Conservation (phyloP, 2,797 vertebrate species). For the Rhodeus uyekii region DNA sequence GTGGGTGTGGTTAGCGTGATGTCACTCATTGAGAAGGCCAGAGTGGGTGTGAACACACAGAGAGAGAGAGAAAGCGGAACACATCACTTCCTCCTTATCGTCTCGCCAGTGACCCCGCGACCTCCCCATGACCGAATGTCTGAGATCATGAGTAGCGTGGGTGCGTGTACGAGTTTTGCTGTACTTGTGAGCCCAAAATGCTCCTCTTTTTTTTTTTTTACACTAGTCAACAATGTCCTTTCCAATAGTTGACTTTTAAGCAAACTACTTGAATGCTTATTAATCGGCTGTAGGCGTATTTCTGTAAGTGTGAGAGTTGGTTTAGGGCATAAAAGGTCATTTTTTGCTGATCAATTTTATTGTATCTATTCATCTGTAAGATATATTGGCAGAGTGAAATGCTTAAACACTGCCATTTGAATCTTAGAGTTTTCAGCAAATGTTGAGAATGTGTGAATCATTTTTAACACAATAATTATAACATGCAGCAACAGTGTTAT, state of each 20-base stretch:
- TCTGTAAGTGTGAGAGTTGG: neutral
- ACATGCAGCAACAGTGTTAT: too few species aligned
- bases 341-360: too few species aligned
- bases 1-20: conserved; percentile 40
- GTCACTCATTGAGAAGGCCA: conserved; percentile 38
- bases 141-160: conserved; percentile 15
- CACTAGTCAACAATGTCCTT: neutral
- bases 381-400: neutral
- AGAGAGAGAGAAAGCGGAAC: conserved; percentile 1
- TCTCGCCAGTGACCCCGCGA: conserved; percentile 30
- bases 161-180: conserved; percentile 5
- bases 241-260: neutral
- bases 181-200: neutral
- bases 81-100: conserved; percentile 39
- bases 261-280: neutral
- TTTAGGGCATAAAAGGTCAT: neutral
- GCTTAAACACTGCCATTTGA: neutral
- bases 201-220: too few species aligned
- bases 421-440: neutral
- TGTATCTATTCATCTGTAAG: neutral
- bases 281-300: neutral
- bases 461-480: neutral
- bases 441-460: neutral
- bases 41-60: conserved; percentile 28
- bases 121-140: conserved; percentile 38